Conservation (phyloP, 35 echinoderm and acorn worm genomes). For the Apostichopus japonicus region DNA sequence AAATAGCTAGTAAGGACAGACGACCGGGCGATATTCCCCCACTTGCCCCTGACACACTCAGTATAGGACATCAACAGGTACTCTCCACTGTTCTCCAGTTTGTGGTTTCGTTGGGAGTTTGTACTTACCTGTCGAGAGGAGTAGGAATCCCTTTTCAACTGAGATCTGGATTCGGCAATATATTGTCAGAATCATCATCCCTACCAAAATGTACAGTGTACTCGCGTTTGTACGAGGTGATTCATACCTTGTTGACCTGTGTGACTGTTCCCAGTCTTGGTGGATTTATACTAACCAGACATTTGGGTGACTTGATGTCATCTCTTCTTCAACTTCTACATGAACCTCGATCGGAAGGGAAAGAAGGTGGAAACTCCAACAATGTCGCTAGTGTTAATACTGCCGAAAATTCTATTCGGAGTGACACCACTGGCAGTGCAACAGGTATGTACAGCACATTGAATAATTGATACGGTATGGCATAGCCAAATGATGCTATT, state of each 20-base stretch:
- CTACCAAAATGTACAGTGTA: conserved; percentile 5
- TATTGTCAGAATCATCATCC: neutral
- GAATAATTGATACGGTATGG: no score
- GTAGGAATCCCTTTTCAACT: conserved; percentile 85
- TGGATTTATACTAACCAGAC: conserved; percentile 80
- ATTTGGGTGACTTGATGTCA: conserved; percentile 84
- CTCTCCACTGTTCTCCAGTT: conserved; percentile 78
- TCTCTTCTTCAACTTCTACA: conserved; percentile 68
- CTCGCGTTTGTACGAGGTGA: conserved; percentile 53
- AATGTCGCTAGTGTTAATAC: neutral
- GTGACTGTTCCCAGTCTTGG: conserved; percentile 66
- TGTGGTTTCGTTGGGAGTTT: conserved; percentile 78
- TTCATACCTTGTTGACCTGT: conserved; percentile 70
- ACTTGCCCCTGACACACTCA: conserved; percentile 73
- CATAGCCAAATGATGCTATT: no score
- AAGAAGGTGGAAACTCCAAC: neutral
- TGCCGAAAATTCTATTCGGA: no score
- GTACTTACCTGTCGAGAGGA: conserved; percentile 68
- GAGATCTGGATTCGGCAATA: conserved; percentile 68
- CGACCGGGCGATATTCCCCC: conserved; percentile 41
- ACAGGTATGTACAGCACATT: no score
- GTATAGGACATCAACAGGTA: conserved; percentile 72
- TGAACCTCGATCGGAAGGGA: neutral
- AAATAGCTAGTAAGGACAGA: conserved; percentile 4
- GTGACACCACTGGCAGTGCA: no score